Evolutionary conservation across 2,888 invertebrate genomes (phyloP).

Genomic region (Microctonus hyperodae): DNA sequence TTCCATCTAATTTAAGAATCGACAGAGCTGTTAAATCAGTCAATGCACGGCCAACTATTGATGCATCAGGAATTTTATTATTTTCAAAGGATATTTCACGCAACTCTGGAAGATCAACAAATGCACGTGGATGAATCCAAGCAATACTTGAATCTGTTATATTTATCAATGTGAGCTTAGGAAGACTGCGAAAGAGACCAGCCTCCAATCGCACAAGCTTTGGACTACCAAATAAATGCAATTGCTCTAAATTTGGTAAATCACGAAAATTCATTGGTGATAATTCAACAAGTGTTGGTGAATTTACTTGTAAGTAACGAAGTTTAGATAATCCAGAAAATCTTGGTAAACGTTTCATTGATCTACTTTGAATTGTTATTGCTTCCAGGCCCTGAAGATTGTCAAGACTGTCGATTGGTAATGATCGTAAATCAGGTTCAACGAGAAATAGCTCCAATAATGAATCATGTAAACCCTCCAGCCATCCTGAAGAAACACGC

Average conservation of each 20-base stretch:
- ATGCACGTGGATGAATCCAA: conserved; percentile 79
- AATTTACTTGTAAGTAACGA: conserved; percentile 78
- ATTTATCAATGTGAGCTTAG: conserved; percentile 74
- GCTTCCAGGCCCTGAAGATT: conserved; percentile 81
- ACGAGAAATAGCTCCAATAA: conserved; percentile 85
- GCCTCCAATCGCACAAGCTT: conserved; percentile 75
- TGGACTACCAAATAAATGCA: conserved; percentile 76
- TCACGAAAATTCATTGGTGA: conserved; percentile 75
- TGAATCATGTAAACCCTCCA: conserved; percentile 78
- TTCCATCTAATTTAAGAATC: conserved; percentile 74
- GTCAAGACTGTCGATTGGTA: conserved; percentile 80
- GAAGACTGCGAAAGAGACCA: conserved; percentile 74
- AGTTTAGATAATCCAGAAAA: conserved; percentile 76
- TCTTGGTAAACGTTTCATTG: conserved; percentile 77
- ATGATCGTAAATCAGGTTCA: conserved; percentile 79
- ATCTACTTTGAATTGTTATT: conserved; percentile 80
- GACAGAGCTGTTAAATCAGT: conserved; percentile 79
- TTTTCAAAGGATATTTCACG: conserved; percentile 74
- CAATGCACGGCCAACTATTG: conserved; percentile 81
- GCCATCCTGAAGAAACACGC: conserved; percentile 81
- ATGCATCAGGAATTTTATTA: conserved; percentile 79
- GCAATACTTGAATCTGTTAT: conserved; percentile 79
- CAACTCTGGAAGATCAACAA: conserved; percentile 76
- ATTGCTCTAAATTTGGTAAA: conserved; percentile 75
- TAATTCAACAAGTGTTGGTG: conserved; percentile 71